Conservation (phyloP, 2,113 vertebrate genomes). For the Bagarius yarrelli region DNA sequence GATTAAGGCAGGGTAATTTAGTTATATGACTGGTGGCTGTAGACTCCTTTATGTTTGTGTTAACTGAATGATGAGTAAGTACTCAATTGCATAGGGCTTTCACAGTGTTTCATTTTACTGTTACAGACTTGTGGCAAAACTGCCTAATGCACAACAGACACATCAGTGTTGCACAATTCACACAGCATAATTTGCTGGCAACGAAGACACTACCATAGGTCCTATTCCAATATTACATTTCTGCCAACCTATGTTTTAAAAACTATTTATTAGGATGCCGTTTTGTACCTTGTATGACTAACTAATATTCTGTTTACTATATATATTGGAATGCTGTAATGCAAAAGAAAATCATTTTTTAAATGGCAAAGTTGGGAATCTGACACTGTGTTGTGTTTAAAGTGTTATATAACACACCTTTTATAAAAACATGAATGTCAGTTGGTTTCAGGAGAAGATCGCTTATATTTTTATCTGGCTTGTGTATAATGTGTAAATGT, state of each 20-base stretch:
- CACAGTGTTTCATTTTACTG: conserved; percentile 45
- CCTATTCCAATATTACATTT: conserved; percentile 67
- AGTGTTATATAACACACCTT: conserved; percentile 60
- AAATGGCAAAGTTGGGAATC: conserved; percentile 37
- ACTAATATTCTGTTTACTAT: conserved; percentile 56
- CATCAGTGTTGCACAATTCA: conserved; percentile 55
- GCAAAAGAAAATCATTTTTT: conserved; percentile 62
- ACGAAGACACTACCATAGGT: conserved; percentile 66
- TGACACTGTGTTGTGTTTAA: conserved; percentile 64
- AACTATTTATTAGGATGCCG: conserved; percentile 64
- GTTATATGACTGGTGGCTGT: not conserved
- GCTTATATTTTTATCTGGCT: conserved; percentile 71
- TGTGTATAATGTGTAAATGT: conserved; percentile 70
- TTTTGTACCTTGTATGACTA: conserved; percentile 49
- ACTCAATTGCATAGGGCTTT: conserved; percentile 18
- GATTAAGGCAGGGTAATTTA: not conserved
- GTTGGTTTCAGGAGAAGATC: conserved; percentile 59
- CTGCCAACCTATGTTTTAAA: conserved; percentile 56
- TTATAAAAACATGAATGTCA: conserved; percentile 65
- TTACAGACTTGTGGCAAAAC: conserved; percentile 13
- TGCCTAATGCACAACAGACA: conserved; percentile 56
- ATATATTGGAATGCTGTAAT: conserved; percentile 62
- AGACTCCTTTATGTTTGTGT: conserved; percentile 20
- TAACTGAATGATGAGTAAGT: not conserved
- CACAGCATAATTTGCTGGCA: conserved; percentile 46